Evolutionary conservation across 2,888 invertebrate genomes (phyloP).

Genomic region (Nyleta sp.): DNA sequence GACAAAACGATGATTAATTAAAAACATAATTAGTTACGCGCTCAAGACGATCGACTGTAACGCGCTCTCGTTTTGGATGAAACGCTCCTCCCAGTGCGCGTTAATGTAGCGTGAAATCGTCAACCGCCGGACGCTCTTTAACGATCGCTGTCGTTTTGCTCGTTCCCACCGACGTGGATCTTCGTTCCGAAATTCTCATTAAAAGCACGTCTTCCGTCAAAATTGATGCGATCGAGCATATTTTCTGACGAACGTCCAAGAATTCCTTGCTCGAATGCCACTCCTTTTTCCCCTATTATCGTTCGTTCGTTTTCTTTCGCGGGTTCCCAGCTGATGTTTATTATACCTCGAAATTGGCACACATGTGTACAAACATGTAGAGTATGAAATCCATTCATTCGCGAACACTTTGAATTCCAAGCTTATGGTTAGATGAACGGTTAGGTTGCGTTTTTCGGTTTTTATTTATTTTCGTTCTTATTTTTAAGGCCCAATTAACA

Average conservation of each 20-base stretch:
- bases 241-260: slow-evolving; percentile 29
- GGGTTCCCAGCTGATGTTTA: too few relatives aligned
- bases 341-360: too few relatives aligned
- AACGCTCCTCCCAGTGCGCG: slow-evolving; percentile 72
- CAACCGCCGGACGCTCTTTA: slow-evolving; percentile 69
- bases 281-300: slow-evolving; percentile 10
- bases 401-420: too few relatives aligned
- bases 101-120: slow-evolving; percentile 81
- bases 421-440: too few relatives aligned
- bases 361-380: too few relatives aligned
- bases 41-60: slow-evolving; percentile 42
- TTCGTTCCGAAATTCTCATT: slow-evolving; percentile 58
- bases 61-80: slow-evolving; percentile 50
- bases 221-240: slow-evolving; percentile 63
- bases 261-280: slow-evolving; percentile 18
- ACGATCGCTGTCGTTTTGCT: slow-evolving; percentile 58
- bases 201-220: slow-evolving; percentile 42
- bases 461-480: too few relatives aligned
- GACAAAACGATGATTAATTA: slow-evolving; percentile 82
- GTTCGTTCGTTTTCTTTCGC: too few relatives aligned
- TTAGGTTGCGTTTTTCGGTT: too few relatives aligned
- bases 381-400: too few relatives aligned
- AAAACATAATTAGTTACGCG: slow-evolving; percentile 80
- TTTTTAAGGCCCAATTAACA: too few relatives aligned
- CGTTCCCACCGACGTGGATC: slow-evolving; percentile 18